Evolutionary conservation across 2,797 vertebrate species (phyloP), one percentile per base, ranked within the genome.

Genomic region (Carduelis carduelis): DNA sequence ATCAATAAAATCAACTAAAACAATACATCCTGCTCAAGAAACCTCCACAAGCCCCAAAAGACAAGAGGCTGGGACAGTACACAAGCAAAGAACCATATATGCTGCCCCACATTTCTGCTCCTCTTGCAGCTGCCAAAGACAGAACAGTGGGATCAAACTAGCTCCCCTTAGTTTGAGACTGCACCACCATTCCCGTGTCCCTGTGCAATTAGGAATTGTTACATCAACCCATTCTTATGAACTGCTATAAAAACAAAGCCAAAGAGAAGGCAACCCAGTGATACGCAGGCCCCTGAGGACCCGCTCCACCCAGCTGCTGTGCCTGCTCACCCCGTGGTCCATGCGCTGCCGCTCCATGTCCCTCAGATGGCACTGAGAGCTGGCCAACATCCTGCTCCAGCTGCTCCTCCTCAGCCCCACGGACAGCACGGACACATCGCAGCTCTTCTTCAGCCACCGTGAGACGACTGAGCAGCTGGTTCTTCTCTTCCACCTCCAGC

Each of bases 311-410:
- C 13, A 44, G 32, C 4, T 11, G 30, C 43, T 28, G 14, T 2
- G 19, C 47, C 16, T 71, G 82, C 98, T 97, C 64, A 98, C 98
- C 97, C 94, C 89, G 87, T 4, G 93, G 68, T 14, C 88, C 49
- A 2, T 87, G 91, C 49, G 84, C 19, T 21, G 95, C 3, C 46
- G 61, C 18, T 14, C 77, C 56, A 6, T 14, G 66, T 26, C 84
- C 57, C 2, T 66, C 43, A 30, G 95, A 63, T 11, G 43, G 8
- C 44, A 97, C 96, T 90, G 74, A 71, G 57, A 95, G 80, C 13
- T 30, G 92, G 18, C 57, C 44, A 20, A 97, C 65, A 8, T 98
- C 96, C 86, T 96, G 97, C 57, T 98, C 97, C 95, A 98, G 97
- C 89, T 97, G 97, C n/a, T 95, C 91, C 44, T 98, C 97, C 94